phyloP scores from a whole-genome alignment of 2,797 vertebrate species.

The Poeciliopsis infans region DNA sequence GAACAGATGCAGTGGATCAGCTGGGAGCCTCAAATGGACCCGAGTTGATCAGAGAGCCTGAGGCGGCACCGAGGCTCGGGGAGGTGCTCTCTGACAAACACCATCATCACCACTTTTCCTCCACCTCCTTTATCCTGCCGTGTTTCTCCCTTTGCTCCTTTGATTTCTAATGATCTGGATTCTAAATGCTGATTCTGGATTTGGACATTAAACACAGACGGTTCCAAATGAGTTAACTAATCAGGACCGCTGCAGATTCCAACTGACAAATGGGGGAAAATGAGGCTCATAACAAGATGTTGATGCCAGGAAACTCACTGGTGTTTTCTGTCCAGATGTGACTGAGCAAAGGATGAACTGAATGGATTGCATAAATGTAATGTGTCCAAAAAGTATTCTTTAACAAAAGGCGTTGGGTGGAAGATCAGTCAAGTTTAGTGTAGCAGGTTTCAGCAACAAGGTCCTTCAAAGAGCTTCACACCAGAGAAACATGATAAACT shows the following conservation, averaged over 20 bases:
- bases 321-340: not conserved
- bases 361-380: not conserved
- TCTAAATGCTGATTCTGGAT: not conserved
- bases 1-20: not conserved
- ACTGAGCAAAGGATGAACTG: not conserved
- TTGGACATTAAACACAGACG: not conserved
- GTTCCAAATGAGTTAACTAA: not conserved
- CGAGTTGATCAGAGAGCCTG: slow-evolving; percentile 16
- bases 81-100: slow-evolving; percentile 6
- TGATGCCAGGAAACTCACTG: not conserved
- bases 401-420: not conserved
- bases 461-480: too few species aligned
- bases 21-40: not conserved
- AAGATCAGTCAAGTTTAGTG: not conserved
- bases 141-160: not conserved
- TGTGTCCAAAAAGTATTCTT: not conserved
- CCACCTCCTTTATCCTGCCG: not conserved
- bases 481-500: too few species aligned
- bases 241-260: not conserved
- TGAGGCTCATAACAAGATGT: not conserved
- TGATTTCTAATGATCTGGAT: not conserved
- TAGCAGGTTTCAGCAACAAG: too few species aligned
- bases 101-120: not conserved
- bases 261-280: not conserved
- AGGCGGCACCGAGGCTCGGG: slow-evolving; percentile 20